Percentiles rank a stretch among this genome's conserved stretches.
phyloP scores from a whole-genome alignment of 2,113 vertebrate genomes.

The Glaucomys volans region DNA sequence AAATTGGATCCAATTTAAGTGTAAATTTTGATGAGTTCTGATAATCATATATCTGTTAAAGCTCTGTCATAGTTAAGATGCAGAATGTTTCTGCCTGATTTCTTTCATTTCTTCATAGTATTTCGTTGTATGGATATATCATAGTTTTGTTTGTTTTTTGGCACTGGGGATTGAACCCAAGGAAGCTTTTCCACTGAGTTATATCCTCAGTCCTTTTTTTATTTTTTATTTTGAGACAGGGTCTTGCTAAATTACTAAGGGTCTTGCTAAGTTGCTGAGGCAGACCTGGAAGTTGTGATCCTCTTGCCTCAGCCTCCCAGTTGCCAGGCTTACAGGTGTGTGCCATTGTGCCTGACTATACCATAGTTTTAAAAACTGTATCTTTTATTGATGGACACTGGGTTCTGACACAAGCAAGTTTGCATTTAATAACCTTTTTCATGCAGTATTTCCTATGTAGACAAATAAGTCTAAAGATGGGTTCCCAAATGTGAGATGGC shows the following conservation, averaged over 20 bases:
- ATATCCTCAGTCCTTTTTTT: not conserved
- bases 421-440: constrained; percentile 30
- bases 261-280: not conserved
- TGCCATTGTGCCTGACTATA: too few relatives aligned
- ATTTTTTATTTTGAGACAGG: not conserved
- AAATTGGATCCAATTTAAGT: constrained; percentile 54
- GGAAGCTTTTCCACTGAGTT: not conserved
- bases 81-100: not conserved
- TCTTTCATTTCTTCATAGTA: constrained; percentile 30
- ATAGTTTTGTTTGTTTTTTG: not conserved
- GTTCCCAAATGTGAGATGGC: not conserved
- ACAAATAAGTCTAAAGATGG: not conserved
- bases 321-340: not conserved
- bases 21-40: constrained; percentile 49
- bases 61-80: not conserved
- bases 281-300: not conserved
- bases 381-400: constrained; percentile 39
- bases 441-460: constrained; percentile 15
- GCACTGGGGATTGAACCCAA: too few relatives aligned
- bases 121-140: constrained; percentile 36
- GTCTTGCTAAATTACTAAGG: not conserved
- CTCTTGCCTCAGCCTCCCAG: not conserved
- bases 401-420: not conserved
- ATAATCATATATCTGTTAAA: not conserved
- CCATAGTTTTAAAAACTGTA: not conserved